Conservation (phyloP, 2,797 vertebrate species). For the Malacoctenus gilli region DNA sequence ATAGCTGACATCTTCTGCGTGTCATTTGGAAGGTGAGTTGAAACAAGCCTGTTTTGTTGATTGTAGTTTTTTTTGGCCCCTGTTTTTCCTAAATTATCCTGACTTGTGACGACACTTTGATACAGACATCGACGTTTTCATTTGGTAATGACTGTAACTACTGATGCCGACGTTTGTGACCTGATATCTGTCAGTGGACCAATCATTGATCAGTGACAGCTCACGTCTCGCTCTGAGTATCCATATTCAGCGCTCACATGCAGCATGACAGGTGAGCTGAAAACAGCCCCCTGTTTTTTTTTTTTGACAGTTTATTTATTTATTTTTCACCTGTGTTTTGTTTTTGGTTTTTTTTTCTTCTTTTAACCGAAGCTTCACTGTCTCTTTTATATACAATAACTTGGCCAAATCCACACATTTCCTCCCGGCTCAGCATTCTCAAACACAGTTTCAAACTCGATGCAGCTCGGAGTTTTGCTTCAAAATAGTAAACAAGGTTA, state of each 20-base stretch:
- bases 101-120: too few relatives aligned
- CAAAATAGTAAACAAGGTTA: background rate
- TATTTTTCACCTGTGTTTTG: background rate
- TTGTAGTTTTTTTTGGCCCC: too few relatives aligned
- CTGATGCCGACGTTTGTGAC: too few relatives aligned
- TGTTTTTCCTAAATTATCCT: too few relatives aligned
- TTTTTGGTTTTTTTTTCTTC: conserved; percentile 5
- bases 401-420: background rate
- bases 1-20: too few relatives aligned
- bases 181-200: too few relatives aligned
- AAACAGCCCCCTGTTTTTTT: conserved; percentile 7
- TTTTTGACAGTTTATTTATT: too few relatives aligned
- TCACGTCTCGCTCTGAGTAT: conserved; percentile 27
- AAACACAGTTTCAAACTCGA: conserved; percentile 5
- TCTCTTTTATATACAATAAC: background rate
- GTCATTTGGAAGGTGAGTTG: too few relatives aligned
- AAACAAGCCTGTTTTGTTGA: too few relatives aligned
- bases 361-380: background rate
- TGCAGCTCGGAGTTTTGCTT: background rate
- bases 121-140: too few relatives aligned
- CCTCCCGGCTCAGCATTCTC: background rate
- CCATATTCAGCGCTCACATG: conserved; percentile 1
- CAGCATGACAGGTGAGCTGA: background rate
- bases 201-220: conserved; percentile 59
- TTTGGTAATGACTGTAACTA: too few relatives aligned